These are phyloP conservation scores for Chaetodon trifasciatus DNA, from an alignment of 2,797 vertebrate species.

Conservation along the genomic window DNA sequence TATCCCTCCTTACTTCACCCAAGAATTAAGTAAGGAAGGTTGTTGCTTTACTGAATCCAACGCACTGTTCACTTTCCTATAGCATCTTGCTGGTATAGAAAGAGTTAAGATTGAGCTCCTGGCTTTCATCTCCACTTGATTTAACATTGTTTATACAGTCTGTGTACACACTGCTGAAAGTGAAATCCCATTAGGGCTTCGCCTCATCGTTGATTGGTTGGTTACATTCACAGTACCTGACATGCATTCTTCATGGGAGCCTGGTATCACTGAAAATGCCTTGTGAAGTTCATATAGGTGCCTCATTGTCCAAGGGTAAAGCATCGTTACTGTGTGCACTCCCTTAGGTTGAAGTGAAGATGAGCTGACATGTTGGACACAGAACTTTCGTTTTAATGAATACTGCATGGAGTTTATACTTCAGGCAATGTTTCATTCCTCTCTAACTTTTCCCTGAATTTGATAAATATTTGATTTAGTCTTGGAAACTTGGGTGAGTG, in stretches of 20 bases:
- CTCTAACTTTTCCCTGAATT: conserved; percentile 68
- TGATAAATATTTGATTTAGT: conserved; percentile 81
- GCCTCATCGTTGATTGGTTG: conserved; percentile 16
- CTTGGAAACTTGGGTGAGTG: conserved; percentile 42
- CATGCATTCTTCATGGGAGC: conserved; percentile 27
- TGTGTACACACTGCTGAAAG: conserved; percentile 55
- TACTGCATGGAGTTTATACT: conserved; percentile 37
- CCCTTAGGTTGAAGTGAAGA: conserved; percentile 9
- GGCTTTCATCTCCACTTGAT: conserved; percentile 55
- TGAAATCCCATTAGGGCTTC: conserved; percentile 59
- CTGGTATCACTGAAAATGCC: conserved; percentile 33
- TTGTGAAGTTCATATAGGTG: conserved; percentile 13
- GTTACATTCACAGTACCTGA: conserved; percentile 39
- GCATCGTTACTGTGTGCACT: not conserved
- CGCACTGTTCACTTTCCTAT: not conserved
- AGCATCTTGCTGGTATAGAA: conserved; percentile 8
- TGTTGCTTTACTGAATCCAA: conserved; percentile 14
- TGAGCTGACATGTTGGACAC: not conserved
- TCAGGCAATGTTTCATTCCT: conserved; percentile 52
- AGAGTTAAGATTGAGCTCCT: conserved; percentile 43
- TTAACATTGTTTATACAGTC: conserved; percentile 58
- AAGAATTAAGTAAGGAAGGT: conserved; percentile 2
- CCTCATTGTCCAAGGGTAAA: not conserved
- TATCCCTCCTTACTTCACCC: conserved; percentile 36
- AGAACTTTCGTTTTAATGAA: conserved; percentile 26